phyloP scores from a whole-genome alignment of 2,888 invertebrate species.

The Hypena proboscidalis region DNA sequence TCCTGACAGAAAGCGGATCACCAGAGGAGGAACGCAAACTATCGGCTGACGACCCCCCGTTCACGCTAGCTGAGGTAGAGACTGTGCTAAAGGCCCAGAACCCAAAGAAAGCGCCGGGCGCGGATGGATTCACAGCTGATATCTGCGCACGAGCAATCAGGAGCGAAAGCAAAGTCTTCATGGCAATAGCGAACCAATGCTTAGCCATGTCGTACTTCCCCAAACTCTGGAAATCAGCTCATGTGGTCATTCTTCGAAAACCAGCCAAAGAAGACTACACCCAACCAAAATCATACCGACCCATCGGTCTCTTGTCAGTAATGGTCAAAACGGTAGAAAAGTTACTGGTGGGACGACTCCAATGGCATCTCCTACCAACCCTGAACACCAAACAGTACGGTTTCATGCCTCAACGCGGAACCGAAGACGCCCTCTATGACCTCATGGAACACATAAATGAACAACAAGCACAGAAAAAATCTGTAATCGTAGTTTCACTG shows the following conservation, averaged over 20 bases:
- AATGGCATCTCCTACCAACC: slow-evolving; percentile 5
- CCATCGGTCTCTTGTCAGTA: slow-evolving; percentile 10
- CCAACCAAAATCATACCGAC: slow-evolving; percentile 13
- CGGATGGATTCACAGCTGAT: slow-evolving; percentile 30
- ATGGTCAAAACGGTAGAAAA: slow-evolving; percentile 12
- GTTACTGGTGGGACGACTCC: slow-evolving; percentile 4
- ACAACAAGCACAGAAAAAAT: background rate
- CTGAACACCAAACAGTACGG: slow-evolving; percentile 5
- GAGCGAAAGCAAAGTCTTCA: slow-evolving; percentile 1
- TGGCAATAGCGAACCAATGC: slow-evolving; percentile 12
- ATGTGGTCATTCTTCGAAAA: slow-evolving; percentile 11
- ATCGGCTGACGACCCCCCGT: slow-evolving; percentile 14
- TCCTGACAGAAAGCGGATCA: background rate
- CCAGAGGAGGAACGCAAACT: background rate
- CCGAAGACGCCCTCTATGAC: slow-evolving; percentile 10
- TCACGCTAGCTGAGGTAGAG: slow-evolving; percentile 15
- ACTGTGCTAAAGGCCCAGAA: slow-evolving; percentile 4
- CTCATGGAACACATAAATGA: background rate
- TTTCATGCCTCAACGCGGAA: slow-evolving; percentile 6
- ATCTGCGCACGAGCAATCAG: slow-evolving; percentile 26
- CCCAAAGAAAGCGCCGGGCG: slow-evolving; percentile 31
- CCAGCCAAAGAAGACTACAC: slow-evolving; percentile 12
- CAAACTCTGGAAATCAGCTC: slow-evolving; percentile 11
- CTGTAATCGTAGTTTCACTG: background rate
- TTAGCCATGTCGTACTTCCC: slow-evolving; percentile 4